A percentile compares a stretch with the other conserved stretches of the same genome.
These are phyloP conservation scores for Chloroclystis v-ata DNA, from an alignment of 2,888 invertebrate species.

Conservation along the genomic window DNA sequence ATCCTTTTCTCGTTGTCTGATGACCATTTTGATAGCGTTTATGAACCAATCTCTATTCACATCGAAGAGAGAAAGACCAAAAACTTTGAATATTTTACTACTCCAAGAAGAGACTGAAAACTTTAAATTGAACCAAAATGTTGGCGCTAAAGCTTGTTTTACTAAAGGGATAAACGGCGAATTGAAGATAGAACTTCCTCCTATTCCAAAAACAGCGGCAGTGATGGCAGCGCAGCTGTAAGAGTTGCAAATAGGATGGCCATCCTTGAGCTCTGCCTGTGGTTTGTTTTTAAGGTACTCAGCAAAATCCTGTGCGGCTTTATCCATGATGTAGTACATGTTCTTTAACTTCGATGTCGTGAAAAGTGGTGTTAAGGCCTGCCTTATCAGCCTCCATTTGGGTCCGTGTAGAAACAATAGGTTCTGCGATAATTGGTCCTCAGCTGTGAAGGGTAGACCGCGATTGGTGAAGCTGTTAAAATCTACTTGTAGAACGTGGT, in stretches of 20 bases:
- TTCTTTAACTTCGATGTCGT: conserved; percentile 51
- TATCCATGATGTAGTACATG: conserved; percentile 55
- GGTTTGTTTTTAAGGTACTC: conserved; percentile 41
- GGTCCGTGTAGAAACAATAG: conserved; percentile 43
- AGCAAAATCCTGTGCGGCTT: conserved; percentile 47
- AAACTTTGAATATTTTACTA: conserved; percentile 28
- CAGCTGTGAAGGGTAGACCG: conserved; percentile 37
- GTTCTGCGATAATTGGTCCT: conserved; percentile 43
- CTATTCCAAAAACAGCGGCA: conserved; percentile 59
- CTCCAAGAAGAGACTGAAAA: conserved; percentile 32
- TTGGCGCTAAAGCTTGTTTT: conserved; percentile 31
- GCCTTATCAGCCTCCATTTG: conserved; percentile 51
- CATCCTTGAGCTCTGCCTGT: conserved; percentile 31
- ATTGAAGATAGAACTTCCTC: conserved; percentile 46
- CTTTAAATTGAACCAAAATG: conserved; percentile 33
- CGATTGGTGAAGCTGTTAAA: conserved; percentile 46
- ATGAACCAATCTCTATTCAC: conserved; percentile 50
- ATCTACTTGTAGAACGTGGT: conserved; percentile 40
- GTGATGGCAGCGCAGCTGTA: conserved; percentile 49
- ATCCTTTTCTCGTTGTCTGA: conserved; percentile 43
- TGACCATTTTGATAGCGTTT: conserved; percentile 47
- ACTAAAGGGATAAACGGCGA: conserved; percentile 48
- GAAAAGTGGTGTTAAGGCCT: conserved; percentile 55
- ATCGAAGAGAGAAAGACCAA: conserved; percentile 43
- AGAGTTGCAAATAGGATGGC: conserved; percentile 35